A percentile compares a stretch with the other conserved stretches of the same genome.
These are phyloP conservation scores for Trichopria drosophilae DNA, from an alignment of 2,888 invertebrate genomes.

Conservation along the genomic window DNA sequence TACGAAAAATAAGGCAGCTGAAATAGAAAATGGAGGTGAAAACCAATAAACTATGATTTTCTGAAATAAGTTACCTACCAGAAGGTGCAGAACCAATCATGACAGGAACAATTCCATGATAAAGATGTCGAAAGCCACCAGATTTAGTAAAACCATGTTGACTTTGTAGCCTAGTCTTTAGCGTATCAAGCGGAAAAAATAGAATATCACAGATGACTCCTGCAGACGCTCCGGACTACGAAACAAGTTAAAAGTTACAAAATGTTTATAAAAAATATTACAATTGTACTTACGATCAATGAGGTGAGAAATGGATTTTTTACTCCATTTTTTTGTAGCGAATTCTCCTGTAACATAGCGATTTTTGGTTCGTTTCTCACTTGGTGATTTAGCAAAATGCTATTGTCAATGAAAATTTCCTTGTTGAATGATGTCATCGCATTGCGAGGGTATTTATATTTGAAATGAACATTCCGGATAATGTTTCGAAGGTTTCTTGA, in stretches of 20 bases:
- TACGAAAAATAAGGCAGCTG: constrained; percentile 85
- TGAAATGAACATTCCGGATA: too few species aligned
- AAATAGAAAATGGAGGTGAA: too few species aligned
- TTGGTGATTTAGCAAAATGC: too few species aligned
- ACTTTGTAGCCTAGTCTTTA: constrained; percentile 94
- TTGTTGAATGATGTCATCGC: too few species aligned
- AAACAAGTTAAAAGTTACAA: constrained; percentile 8
- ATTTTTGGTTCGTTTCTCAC: too few species aligned
- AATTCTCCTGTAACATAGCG: constrained; percentile 11
- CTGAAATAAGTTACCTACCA: constrained; percentile 58
- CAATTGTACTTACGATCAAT: constrained; percentile 46
- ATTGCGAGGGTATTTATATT: too few species aligned
- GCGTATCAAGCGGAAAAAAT: constrained; percentile 92
- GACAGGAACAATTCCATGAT: constrained; percentile 79
- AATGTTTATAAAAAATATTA: constrained; percentile 1
- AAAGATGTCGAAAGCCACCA: constrained; percentile 84
- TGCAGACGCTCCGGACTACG: constrained; percentile 62
- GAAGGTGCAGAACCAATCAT: constrained; percentile 82
- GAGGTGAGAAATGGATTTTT: constrained; percentile 47
- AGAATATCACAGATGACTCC: constrained; percentile 87
- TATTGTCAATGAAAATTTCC: too few species aligned
- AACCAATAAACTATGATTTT: constrained; percentile 20
- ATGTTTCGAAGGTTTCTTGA: too few species aligned
- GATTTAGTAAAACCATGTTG: constrained; percentile 83
- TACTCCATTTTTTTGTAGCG: constrained; percentile 11